Evolutionary conservation across 2,113 vertebrate genomes (phyloP).

Genomic region (Salvelinus namaycush): DNA sequence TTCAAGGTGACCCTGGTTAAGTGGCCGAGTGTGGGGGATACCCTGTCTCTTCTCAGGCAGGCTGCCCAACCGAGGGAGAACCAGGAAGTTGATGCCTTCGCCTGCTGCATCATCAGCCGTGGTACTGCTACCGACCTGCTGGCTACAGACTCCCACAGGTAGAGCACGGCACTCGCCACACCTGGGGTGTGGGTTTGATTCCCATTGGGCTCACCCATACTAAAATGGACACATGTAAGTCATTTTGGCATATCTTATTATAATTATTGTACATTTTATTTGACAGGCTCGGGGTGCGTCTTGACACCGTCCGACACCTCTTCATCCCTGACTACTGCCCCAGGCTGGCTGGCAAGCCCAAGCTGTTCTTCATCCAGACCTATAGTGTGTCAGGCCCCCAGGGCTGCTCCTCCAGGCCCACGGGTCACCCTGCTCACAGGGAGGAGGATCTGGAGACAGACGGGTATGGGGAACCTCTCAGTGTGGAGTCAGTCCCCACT

Average conservation of each 20-base stretch:
- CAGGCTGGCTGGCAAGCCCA: slow-evolving; percentile 84
- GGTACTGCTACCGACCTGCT: slow-evolving; percentile 70
- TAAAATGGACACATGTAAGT: too few species aligned
- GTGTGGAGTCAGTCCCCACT: slow-evolving; percentile 61
- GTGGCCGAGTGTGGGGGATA: slow-evolving; percentile 44
- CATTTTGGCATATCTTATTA: too few species aligned
- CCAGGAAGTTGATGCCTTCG: slow-evolving; percentile 72
- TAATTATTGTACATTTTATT: too few species aligned
- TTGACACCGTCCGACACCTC: slow-evolving; percentile 72
- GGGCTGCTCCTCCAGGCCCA: neutral
- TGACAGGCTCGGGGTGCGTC: slow-evolving; percentile 54
- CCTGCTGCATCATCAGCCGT: slow-evolving; percentile 86
- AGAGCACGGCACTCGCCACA: too few species aligned
- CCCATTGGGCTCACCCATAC: too few species aligned
- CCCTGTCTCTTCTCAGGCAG: slow-evolving; percentile 47
- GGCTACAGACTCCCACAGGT: slow-evolving; percentile 68
- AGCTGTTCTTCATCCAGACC: slow-evolving; percentile 92
- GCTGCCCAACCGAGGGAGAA: slow-evolving; percentile 60
- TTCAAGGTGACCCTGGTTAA: slow-evolving; percentile 69
- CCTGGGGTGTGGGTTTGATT: too few species aligned
- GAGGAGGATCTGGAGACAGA: slow-evolving; percentile 68
- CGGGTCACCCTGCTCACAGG: neutral
- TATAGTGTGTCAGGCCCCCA: slow-evolving; percentile 64
- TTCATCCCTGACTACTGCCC: slow-evolving; percentile 80
- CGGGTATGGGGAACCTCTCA: neutral